These are phyloP conservation scores for Catagonus wagneri DNA, from an alignment of 2,113 vertebrate genomes.

Conservation along the genomic window DNA sequence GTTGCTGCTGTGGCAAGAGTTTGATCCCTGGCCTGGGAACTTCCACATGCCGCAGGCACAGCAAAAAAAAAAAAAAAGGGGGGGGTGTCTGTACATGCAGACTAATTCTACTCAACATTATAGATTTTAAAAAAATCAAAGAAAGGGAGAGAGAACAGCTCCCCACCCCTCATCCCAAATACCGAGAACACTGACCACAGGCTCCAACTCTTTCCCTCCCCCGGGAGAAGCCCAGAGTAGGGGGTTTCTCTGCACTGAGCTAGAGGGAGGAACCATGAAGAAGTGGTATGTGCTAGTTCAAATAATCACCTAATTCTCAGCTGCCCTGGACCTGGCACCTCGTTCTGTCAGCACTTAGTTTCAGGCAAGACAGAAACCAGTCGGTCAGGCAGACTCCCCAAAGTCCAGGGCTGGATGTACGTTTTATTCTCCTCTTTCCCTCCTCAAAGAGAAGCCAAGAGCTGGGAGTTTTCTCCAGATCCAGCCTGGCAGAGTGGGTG, in stretches of 20 bases:
- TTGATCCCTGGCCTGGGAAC: too few species aligned
- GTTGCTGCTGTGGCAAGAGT: too few species aligned
- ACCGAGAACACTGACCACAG: not conserved
- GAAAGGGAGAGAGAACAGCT: not conserved
- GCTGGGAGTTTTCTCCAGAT: not conserved
- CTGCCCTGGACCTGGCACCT: too few species aligned
- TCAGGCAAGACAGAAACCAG: not conserved
- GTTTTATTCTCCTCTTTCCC: not conserved
- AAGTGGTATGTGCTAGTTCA: not conserved
- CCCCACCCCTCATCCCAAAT: too few species aligned
- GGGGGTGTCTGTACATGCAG: too few species aligned
- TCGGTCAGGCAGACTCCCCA: too few species aligned
- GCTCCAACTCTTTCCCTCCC: not conserved
- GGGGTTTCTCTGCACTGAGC: not conserved
- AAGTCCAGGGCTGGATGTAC: too few species aligned
- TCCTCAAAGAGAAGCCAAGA: not conserved
- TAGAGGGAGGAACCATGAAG: not conserved
- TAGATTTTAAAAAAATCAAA: too few species aligned
- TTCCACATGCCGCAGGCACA: too few species aligned
- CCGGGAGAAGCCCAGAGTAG: not conserved
- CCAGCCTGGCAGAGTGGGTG: not conserved
- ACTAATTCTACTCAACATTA: too few species aligned
- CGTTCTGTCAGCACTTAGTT: not conserved
- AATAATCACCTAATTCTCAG: not conserved
- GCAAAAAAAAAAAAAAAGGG: too few species aligned